Conservation (phyloP, 2,888 invertebrate genomes). For the Lutraria lutraria region DNA sequence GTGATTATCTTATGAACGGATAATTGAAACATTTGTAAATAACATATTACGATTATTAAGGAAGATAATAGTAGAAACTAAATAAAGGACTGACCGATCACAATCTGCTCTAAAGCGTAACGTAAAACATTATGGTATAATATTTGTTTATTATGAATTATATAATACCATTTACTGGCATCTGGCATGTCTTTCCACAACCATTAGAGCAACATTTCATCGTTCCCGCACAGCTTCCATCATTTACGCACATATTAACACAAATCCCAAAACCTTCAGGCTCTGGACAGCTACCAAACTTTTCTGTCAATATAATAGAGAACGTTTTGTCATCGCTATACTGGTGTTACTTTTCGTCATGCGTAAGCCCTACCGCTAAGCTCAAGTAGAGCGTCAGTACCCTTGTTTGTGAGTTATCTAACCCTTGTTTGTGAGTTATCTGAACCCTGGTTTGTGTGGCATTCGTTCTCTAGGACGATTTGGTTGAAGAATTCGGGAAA, state of each 20-base stretch:
- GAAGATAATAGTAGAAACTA: too few species aligned
- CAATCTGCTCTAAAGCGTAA: too few species aligned
- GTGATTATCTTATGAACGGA: too few species aligned
- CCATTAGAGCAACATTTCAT: conserved; percentile 45
- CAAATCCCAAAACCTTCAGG: background rate
- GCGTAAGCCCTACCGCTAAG: background rate
- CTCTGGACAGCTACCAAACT: conserved; percentile 31
- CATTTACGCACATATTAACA: conserved; percentile 16
- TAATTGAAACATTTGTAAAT: too few species aligned
- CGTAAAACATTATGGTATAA: too few species aligned
- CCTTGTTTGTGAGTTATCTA: too few species aligned
- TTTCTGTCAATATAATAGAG: background rate
- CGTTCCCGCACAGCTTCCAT: background rate
- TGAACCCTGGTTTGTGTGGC: too few species aligned
- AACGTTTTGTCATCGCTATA: background rate
- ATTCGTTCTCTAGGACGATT: too few species aligned
- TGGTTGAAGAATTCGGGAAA: too few species aligned
- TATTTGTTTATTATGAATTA: too few species aligned
- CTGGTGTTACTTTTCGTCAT: background rate
- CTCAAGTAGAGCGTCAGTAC: background rate
- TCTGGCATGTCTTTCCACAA: conserved; percentile 41
- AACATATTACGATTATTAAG: too few species aligned
- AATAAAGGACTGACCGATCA: too few species aligned
- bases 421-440: background rate
- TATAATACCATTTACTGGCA: conserved; percentile 5